Evolutionary conservation across 2,113 vertebrate species (phyloP).

Genomic region (Drymodes brunneopygia): DNA sequence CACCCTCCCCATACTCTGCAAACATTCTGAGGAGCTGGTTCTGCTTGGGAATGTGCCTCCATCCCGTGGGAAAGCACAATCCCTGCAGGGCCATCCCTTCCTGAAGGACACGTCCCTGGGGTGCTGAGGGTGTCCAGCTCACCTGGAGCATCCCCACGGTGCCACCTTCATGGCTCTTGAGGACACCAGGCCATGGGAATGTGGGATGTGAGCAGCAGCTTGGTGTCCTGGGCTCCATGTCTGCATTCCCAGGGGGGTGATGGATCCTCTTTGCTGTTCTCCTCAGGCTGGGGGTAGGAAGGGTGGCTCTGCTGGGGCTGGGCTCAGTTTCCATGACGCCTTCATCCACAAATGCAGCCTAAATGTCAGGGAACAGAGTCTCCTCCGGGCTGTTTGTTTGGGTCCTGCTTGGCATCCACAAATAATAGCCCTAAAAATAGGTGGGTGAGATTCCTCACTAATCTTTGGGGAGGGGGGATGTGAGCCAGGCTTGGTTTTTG

Average conservation of each 20-base stretch:
- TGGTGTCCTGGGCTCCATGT: too few relatives aligned
- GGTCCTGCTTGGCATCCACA: not conserved
- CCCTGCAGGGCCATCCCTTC: not conserved
- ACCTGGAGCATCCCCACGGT: fast-evolving
- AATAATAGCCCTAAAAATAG: slow-evolving; percentile 55
- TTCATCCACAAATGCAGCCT: not conserved
- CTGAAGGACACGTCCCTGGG: not conserved
- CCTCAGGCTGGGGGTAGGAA: not conserved
- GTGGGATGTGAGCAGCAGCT: not conserved
- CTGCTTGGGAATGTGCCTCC: not conserved
- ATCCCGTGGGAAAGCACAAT: fast-evolving
- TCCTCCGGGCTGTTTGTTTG: not conserved
- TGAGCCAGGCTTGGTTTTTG: not conserved
- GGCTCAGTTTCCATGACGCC: not conserved
- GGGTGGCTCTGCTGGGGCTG: not conserved
- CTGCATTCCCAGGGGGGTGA: not conserved
- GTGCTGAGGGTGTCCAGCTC: not conserved
- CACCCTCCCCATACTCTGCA: not conserved
- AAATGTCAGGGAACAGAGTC: slow-evolving; percentile 46
- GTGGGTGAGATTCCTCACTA: not conserved
- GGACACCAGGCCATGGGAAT: not conserved
- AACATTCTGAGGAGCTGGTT: fast-evolving
- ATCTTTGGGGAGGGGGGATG: not conserved
- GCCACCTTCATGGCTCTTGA: not conserved
- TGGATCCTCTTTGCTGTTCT: not conserved